Evolutionary conservation across 2,888 invertebrate genomes (phyloP).

Genomic region (Helicoverpa assulta): DNA sequence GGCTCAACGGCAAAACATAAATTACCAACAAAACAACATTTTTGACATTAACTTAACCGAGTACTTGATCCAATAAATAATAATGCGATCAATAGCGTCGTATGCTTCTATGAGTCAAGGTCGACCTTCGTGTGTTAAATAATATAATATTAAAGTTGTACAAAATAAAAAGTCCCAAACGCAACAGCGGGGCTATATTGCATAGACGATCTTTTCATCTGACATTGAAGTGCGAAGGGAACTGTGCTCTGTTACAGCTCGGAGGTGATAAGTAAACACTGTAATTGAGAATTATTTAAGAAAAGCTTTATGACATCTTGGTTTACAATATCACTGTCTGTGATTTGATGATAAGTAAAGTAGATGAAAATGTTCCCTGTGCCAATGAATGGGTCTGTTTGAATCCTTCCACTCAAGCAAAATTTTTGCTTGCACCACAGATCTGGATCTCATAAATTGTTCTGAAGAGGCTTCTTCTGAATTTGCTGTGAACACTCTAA

Average conservation of each 20-base stretch:
- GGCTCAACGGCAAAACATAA: slow-evolving; percentile 7
- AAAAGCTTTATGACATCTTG: background rate
- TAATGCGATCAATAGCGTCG: slow-evolving; percentile 16
- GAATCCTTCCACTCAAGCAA: too few relatives aligned
- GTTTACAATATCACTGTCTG: too few relatives aligned
- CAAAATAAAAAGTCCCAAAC: slow-evolving; percentile 49
- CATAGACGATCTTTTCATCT: slow-evolving; percentile 51
- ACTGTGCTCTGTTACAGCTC: slow-evolving; percentile 22
- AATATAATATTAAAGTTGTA: slow-evolving; percentile 24
- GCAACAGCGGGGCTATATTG: slow-evolving; percentile 59
- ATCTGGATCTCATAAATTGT: too few relatives aligned
- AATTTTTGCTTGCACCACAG: too few relatives aligned
- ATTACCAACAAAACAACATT: slow-evolving; percentile 28
- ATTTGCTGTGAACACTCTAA: too few relatives aligned
- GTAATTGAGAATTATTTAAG: too few relatives aligned
- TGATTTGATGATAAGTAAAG: too few relatives aligned
- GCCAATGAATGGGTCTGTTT: too few relatives aligned
- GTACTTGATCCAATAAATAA: slow-evolving; percentile 28
- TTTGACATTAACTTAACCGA: slow-evolving; percentile 18
- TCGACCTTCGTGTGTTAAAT: slow-evolving; percentile 47
- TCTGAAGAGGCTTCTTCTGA: too few relatives aligned
- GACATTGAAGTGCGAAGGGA: background rate
- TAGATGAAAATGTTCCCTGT: too few relatives aligned
- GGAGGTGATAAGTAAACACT: slow-evolving; percentile 38
- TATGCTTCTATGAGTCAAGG: slow-evolving; percentile 39